A percentile compares a stretch with the other conserved stretches of the same genome.
Evolutionary conservation across 2,113 vertebrate genomes (phyloP).

Genomic region (Nettapus auritus): DNA sequence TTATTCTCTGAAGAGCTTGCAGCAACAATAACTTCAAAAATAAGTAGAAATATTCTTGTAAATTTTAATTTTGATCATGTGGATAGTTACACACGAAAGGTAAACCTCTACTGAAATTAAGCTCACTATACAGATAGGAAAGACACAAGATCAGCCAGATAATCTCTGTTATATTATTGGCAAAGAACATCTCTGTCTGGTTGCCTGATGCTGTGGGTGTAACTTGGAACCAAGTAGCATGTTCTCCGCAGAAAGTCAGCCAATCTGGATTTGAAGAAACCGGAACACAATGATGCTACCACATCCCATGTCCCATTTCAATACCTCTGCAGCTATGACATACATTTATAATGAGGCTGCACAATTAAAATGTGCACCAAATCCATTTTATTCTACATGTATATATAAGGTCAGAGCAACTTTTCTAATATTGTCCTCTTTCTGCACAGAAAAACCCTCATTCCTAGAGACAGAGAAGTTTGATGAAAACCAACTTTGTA

Average conservation of each 20-base stretch:
- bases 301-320: not conserved
- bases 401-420: not conserved
- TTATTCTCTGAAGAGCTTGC: not conserved
- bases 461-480: not conserved
- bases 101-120: not conserved
- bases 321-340: not conserved
- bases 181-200: not conserved
- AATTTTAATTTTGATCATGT: not conserved
- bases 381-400: not conserved
- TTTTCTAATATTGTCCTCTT: not conserved
- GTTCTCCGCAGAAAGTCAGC: not conserved
- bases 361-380: not conserved
- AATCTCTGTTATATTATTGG: accelerated
- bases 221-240: accelerated
- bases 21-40: not conserved
- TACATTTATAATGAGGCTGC: accelerated
- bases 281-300: not conserved
- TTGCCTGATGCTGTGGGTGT: not conserved
- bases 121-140: accelerated
- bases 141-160: accelerated
- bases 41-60: not conserved
- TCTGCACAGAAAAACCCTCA: not conserved
- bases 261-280: not conserved
- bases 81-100: not conserved
- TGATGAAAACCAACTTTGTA: not conserved